Base-by-base conservation (phyloP, 2,797 vertebrate species). In the Acanthurus leucopareius region DNA sequence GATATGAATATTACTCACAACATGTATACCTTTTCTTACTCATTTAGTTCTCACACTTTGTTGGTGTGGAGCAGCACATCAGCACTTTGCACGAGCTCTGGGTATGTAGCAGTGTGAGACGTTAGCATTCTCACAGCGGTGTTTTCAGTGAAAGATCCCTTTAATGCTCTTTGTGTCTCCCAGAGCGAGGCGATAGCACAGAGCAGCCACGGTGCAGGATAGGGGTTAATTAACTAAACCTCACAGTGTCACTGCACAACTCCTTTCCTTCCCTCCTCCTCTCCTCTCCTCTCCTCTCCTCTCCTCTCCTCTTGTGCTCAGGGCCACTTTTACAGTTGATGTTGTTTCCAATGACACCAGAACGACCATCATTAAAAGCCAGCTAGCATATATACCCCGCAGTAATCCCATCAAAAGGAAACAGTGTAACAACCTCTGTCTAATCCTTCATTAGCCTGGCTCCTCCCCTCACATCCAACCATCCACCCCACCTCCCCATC, bases 401-500 rank as follows among this genome's bases (percentile, higher is more conserved):
- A 81, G 88, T 93, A 95, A 95, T 95, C 93, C 91, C 90, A 93
- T 95, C 93, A 95, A 92, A 95, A 89, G 90, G 89, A 90, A 94
- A 92, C 84, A 76, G 92, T 76, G 86, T 92, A 91, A 91, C 90
- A 92, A 89, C 89, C 88, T 84, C 86, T 86, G 89, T 92, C 86
- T 94, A 93, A 94, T 95, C 91, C 92, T 82, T 92, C 91, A 94
- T 94, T 93, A 94, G 87, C 86, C 82, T 91, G 82, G 85, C 91
- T 93, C 92, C 93, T 84, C 94, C 94, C 90, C 70, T 90, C 86
- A 80, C 77, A 89, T 84, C 83, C 77, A 59, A 28, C 32, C 32
- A 32, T 32, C 32, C 32, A 32, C 32, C 32, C 32, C 32, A 32
- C 32, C 32, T 32, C 56, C 28, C 15, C 10, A 22, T 42, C 38